phyloP scores from a whole-genome alignment of 2,113 vertebrate genomes.

The Lepidothrix coronata region DNA sequence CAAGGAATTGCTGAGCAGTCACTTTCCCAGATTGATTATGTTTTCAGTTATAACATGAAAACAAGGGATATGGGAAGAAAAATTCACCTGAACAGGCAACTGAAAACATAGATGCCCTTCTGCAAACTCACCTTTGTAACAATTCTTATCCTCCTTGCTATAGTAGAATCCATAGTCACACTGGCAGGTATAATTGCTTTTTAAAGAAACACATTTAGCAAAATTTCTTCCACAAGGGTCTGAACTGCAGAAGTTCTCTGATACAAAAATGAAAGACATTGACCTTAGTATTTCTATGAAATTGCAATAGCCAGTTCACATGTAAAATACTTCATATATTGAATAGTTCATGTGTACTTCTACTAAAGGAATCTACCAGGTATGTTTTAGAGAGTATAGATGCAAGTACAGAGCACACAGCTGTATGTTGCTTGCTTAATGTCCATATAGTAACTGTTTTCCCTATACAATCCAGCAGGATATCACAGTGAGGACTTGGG shows the following conservation, averaged over 20 bases:
- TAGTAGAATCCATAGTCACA: conserved; percentile 52
- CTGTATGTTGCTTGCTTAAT: not conserved
- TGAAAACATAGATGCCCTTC: not conserved
- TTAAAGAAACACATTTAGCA: not conserved
- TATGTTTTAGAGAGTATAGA: not conserved
- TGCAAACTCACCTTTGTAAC: conserved; percentile 60
- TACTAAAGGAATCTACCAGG: not conserved
- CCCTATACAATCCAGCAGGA: not conserved
- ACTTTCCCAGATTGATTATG: not conserved
- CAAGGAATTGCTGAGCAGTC: not conserved
- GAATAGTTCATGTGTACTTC: not conserved
- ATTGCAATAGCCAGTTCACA: not conserved
- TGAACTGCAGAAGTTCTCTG: fast-evolving
- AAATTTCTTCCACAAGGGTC: fast-evolving
- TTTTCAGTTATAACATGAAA: conserved; percentile 6
- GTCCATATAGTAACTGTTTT: not conserved
- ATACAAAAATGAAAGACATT: not conserved
- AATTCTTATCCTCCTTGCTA: fast-evolving
- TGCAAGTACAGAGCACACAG: not conserved
- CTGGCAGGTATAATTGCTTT: fast-evolving
- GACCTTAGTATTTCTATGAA: not conserved
- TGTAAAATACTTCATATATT: not conserved
- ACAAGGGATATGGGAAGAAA: not conserved
- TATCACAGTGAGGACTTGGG: not conserved
- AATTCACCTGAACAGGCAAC: not conserved